Evolutionary conservation across 2,113 vertebrate genomes (phyloP).

Genomic region (Ancistrus triradiatus): DNA sequence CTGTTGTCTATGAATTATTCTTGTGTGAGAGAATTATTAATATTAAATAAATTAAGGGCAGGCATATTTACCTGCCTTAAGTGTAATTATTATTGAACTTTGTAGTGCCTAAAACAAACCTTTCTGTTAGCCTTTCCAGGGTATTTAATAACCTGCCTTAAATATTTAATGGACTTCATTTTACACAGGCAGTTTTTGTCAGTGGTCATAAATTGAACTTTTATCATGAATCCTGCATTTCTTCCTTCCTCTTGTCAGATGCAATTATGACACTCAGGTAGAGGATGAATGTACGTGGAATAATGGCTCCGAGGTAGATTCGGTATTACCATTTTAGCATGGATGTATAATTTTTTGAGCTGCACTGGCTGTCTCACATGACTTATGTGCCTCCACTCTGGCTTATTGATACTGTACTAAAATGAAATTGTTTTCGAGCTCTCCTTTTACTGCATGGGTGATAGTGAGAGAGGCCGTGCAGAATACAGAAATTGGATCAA

Average conservation of each 20-base stretch:
- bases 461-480: not conserved
- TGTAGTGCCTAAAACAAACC: not conserved
- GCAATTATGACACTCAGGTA: slow-evolving; percentile 50
- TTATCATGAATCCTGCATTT: slow-evolving; percentile 53
- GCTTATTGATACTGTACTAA: not conserved
- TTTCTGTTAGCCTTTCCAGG: not conserved
- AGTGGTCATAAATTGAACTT: slow-evolving; percentile 55
- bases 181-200: slow-evolving; percentile 12
- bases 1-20: no score
- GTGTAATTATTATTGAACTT: slow-evolving; percentile 4
- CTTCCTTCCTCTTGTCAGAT: slow-evolving; percentile 30
- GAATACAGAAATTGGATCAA: no score
- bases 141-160: not conserved
- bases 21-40: not conserved
- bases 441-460: not conserved
- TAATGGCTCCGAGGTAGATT: slow-evolving; percentile 60
- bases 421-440: not conserved
- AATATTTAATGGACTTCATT: slow-evolving; percentile 2
- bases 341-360: slow-evolving; percentile 50
- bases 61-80: slow-evolving; percentile 6
- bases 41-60: slow-evolving; percentile 1
- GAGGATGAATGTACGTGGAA: slow-evolving; percentile 55
- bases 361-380: slow-evolving; percentile 39
- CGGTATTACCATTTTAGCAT: slow-evolving; percentile 52
- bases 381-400: slow-evolving; percentile 38